phyloP scores from a whole-genome alignment of 1,140 invertebrate species.

The Microvelia longipes region DNA sequence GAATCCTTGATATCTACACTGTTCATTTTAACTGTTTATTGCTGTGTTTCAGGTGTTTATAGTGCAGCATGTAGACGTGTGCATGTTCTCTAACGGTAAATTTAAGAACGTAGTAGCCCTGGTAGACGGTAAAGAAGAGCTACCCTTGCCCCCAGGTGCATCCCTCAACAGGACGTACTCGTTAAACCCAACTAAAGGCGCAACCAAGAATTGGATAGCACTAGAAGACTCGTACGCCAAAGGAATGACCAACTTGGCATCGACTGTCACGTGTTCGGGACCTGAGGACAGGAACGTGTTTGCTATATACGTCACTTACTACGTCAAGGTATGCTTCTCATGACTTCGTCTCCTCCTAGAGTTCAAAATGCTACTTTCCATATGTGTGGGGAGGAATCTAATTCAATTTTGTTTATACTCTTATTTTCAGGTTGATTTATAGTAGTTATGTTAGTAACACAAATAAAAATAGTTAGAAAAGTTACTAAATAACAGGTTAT shows the following conservation, averaged over 20 bases:
- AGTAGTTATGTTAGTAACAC: too few relatives aligned
- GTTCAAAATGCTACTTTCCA: too few relatives aligned
- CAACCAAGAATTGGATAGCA: slow-evolving; percentile 68
- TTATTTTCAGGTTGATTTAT: too few relatives aligned
- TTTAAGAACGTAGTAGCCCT: slow-evolving; percentile 95
- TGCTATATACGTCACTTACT: slow-evolving; percentile 77
- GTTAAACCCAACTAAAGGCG: slow-evolving; percentile 51
- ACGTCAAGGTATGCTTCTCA: slow-evolving; percentile 73
- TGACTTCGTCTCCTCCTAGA: too few relatives aligned
- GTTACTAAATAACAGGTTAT: too few relatives aligned
- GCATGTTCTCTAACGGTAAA: slow-evolving; percentile 96
- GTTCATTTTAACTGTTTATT: too few relatives aligned
- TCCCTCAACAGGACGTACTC: slow-evolving; percentile 42
- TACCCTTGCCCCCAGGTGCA: slow-evolving; percentile 40
- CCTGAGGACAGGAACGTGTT: slow-evolving; percentile 65
- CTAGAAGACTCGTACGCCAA: slow-evolving; percentile 58
- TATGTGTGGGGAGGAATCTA: too few relatives aligned
- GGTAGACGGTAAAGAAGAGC: slow-evolving; percentile 51
- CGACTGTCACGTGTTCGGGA: slow-evolving; percentile 44
- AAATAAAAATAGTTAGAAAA: too few relatives aligned
- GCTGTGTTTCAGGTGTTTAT: slow-evolving; percentile 53
- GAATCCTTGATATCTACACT: too few relatives aligned
- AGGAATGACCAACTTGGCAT: slow-evolving; percentile 47
- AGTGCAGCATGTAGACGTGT: slow-evolving; percentile 94
- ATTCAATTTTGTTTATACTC: too few relatives aligned